Evolutionary conservation across 2,797 vertebrate genomes (phyloP).

Genomic region (Epinephelus malabaricus): DNA sequence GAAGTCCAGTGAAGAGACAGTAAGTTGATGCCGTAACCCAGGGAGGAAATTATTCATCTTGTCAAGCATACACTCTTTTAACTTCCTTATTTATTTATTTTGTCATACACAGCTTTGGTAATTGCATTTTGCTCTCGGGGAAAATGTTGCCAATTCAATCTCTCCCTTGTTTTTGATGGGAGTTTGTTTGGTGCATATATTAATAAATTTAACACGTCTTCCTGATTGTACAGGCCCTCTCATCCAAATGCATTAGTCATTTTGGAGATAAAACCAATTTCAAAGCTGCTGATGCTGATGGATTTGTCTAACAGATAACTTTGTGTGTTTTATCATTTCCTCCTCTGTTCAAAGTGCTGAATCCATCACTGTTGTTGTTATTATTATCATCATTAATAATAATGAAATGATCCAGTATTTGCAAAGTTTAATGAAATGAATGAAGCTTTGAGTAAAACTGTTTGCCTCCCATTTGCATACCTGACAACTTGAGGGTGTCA

Average conservation of each 20-base stretch:
- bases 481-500: background rate
- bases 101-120: slow-evolving; percentile 64
- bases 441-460: background rate
- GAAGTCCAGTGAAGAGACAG: slow-evolving; percentile 47
- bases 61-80: slow-evolving; percentile 40
- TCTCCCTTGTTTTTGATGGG: slow-evolving; percentile 56
- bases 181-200: slow-evolving; percentile 73
- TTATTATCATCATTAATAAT: slow-evolving; percentile 5
- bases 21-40: slow-evolving; percentile 40
- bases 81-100: slow-evolving; percentile 65
- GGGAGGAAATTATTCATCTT: slow-evolving; percentile 57
- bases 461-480: background rate
- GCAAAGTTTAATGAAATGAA: slow-evolving; percentile 23
- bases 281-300: slow-evolving; percentile 76
- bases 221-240: slow-evolving; percentile 66
- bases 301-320: slow-evolving; percentile 66
- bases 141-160: slow-evolving; percentile 68
- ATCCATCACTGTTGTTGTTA: slow-evolving; percentile 31
- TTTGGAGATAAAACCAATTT: slow-evolving; percentile 75
- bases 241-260: slow-evolving; percentile 70
- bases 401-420: background rate
- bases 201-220: slow-evolving; percentile 74
- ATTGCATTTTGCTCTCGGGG: slow-evolving; percentile 71
- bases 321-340: slow-evolving; percentile 63
- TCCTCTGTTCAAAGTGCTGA: slow-evolving; percentile 53